These are phyloP conservation scores for Ips nitidus DNA, from an alignment of 1,140 invertebrate genomes.

Conservation along the genomic window DNA sequence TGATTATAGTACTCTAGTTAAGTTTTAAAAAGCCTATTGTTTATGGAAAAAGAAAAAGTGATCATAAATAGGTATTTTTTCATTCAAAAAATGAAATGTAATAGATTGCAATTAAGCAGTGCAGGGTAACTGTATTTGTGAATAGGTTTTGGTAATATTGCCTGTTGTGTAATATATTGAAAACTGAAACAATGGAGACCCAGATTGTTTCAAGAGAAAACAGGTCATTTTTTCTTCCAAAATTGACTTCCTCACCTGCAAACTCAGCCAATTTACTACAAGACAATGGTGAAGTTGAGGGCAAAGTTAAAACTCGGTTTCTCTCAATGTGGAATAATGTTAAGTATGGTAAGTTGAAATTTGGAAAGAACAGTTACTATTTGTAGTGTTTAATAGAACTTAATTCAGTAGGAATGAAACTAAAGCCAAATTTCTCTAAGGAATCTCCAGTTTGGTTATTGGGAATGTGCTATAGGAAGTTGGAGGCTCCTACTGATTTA, in stretches of 20 bases:
- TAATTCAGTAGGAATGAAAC: slow-evolving; percentile 56
- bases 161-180: no score
- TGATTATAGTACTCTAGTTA: no score
- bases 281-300: slow-evolving; percentile 55
- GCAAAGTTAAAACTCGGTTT: slow-evolving; percentile 79
- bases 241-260: slow-evolving; percentile 23
- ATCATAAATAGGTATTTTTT: no score
- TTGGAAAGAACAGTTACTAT: slow-evolving; percentile 5
- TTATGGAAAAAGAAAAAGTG: no score
- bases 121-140: no score
- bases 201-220: slow-evolving; percentile 39
- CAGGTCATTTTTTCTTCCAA: slow-evolving; percentile 39
- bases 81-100: no score
- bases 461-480: slow-evolving; percentile 77
- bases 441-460: slow-evolving; percentile 84
- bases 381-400: slow-evolving; percentile 28
- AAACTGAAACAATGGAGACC: slow-evolving; percentile 36
- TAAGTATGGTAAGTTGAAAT: slow-evolving; percentile 70
- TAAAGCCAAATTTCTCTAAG: slow-evolving; percentile 81
- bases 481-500: slow-evolving; percentile 63
- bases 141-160: no score
- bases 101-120: no score
- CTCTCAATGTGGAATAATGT: slow-evolving; percentile 89
- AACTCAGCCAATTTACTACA: slow-evolving; percentile 42
- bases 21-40: no score